Evolutionary conservation across 1,140 invertebrate species (phyloP).

Genomic region (Lamellibrachia luymesi): DNA sequence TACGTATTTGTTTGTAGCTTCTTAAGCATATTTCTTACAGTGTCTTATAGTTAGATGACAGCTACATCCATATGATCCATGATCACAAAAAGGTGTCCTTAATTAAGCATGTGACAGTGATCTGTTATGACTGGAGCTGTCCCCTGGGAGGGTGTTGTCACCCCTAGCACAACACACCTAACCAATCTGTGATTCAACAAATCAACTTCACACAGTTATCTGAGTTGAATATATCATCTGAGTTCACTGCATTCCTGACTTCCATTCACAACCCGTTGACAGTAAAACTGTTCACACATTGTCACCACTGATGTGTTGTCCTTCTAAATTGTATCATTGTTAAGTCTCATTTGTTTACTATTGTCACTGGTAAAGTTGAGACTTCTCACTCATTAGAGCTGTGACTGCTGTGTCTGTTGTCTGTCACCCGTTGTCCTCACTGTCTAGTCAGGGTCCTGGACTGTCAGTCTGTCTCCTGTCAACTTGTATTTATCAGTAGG

Average conservation of each 20-base stretch:
- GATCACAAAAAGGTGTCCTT: neutral
- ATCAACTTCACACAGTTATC: neutral
- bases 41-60: neutral
- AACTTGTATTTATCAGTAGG: neutral
- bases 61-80: neutral
- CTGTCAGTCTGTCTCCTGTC: neutral
- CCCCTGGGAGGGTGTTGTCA: neutral
- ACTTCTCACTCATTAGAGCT: neutral
- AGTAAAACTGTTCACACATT: neutral
- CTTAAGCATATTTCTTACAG: neutral
- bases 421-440: neutral
- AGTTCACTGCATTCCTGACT: neutral
- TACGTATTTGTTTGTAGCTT: neutral
- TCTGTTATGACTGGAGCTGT: neutral
- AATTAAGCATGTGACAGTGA: neutral
- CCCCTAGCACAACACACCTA: neutral
- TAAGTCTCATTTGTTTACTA: neutral
- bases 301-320: neutral
- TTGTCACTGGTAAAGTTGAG: neutral
- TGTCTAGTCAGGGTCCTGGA: neutral
- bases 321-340: neutral
- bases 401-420: neutral
- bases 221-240: neutral
- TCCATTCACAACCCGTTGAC: neutral
- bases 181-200: neutral